Base-by-base conservation (phyloP, 2,888 invertebrate species). In the Mythimna ferrago region DNA sequence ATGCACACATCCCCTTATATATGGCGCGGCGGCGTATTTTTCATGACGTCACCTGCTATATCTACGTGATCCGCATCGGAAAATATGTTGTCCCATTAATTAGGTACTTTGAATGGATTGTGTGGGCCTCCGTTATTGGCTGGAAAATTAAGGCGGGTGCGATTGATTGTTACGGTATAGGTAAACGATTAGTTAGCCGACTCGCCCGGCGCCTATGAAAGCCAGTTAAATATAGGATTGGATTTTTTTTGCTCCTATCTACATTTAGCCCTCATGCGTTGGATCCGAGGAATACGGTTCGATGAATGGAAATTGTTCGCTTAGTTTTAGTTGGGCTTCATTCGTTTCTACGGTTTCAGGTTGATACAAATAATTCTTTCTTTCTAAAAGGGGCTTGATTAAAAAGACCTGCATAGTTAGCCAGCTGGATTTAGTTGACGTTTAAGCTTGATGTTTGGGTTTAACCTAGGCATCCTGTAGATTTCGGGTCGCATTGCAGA, bases 31-130 rank as follows among this genome's bases (percentile, higher is more conserved):
- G 82, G 85, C 79, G 84, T 89, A 93, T 93, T 92, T 90, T 89
- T 93, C 92, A 92, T 88, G 90, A 92, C 93, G 90, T 93, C 93
- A 93, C 93, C 93, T 93, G 93, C 85, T 85, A 82, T 84, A 83
- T 85, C 89, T 90, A 93, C 92, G 92, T 91, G 94, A 92, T 90
- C 88, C 87, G 91, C 88, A 89, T 93, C 80, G 83, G 87, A 90
- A 94, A 92, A 93, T 93, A 93, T 93, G 91, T 90, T 90, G 88
- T 87, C 89, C 93, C 92, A 94, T 94, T 94, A 94, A 94, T 94
- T 93, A 93, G 91, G 89, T 88, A 92, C 92, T 93, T 92, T 91
- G 90, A 91, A 93, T 92, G 93, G 93, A 93, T 93, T 92, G 89
- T 89, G 87, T 85, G 87, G 89, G 86, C 80, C 78, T 83, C 86